These are phyloP conservation scores for Xiphophorus hellerii DNA, from an alignment of 2,113 vertebrate species.

Conservation along the genomic window DNA sequence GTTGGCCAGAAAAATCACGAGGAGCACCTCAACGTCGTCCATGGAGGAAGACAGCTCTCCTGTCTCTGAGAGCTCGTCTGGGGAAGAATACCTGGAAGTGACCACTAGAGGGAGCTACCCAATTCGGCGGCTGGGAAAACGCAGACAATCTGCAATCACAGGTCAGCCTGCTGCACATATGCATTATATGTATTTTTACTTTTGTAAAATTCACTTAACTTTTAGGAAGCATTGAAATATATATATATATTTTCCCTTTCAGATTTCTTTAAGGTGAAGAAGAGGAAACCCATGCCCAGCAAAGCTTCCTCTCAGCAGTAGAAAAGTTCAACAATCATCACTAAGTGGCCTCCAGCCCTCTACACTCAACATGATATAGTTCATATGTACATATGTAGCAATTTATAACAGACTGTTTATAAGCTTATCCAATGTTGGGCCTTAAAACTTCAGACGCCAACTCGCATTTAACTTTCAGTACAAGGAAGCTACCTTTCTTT, in stretches of 20 bases:
- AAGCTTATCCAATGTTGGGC: slow-evolving; percentile 40
- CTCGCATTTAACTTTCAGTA: slow-evolving; percentile 55
- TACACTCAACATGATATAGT: slow-evolving; percentile 39
- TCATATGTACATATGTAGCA: slow-evolving; percentile 66
- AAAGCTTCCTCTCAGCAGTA: slow-evolving; percentile 69
- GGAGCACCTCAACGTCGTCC: slow-evolving; percentile 16
- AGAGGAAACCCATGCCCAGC: slow-evolving; percentile 64
- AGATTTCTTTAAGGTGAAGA: slow-evolving; percentile 83
- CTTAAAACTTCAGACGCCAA: slow-evolving; percentile 40
- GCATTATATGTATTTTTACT: not conserved
- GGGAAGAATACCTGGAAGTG: slow-evolving; percentile 71
- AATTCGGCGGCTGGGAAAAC: slow-evolving; percentile 53
- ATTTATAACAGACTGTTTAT: slow-evolving; percentile 48
- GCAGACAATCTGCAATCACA: slow-evolving; percentile 76
- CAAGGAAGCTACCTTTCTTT: slow-evolving; percentile 60
- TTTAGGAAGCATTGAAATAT: no score
- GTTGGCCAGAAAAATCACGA: not conserved
- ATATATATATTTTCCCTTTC: not conserved
- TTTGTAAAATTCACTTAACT: no score
- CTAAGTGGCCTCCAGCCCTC: slow-evolving; percentile 11
- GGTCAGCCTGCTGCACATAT: slow-evolving; percentile 61
- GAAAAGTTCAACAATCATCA: slow-evolving; percentile 21
- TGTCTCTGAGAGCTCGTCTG: slow-evolving; percentile 40
- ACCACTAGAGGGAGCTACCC: slow-evolving; percentile 56
- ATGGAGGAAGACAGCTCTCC: slow-evolving; percentile 25